Conservation (phyloP, 2,797 vertebrate species). For the Pempheris klunzingeri region DNA sequence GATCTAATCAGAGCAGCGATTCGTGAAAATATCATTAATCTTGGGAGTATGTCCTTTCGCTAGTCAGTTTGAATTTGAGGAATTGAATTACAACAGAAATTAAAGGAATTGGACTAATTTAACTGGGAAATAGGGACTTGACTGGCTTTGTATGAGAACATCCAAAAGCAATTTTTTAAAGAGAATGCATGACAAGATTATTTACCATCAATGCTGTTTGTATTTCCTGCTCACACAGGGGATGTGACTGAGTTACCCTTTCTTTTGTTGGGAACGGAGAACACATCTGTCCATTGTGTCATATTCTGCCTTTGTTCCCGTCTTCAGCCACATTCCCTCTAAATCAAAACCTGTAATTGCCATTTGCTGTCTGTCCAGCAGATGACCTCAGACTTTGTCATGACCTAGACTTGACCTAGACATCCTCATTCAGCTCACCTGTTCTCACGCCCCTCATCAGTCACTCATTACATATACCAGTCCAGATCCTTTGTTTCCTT, state of each 20-base stretch:
- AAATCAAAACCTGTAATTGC: no score
- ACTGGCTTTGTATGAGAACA: slow-evolving; percentile 16
- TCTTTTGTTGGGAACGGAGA: neutral
- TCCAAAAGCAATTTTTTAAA: neutral
- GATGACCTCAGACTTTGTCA: no score
- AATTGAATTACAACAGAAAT: slow-evolving; percentile 12
- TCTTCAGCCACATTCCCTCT: no score
- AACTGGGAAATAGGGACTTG: slow-evolving; percentile 1
- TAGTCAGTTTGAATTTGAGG: neutral
- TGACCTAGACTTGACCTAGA: no score
- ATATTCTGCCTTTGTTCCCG: no score
- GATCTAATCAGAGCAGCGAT: slow-evolving; percentile 14
- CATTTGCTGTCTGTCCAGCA: no score
- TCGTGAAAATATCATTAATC: slow-evolving; percentile 26
- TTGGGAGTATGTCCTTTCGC: slow-evolving; percentile 3
- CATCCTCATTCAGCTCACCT: no score
- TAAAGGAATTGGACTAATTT: neutral
- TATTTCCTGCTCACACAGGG: neutral
- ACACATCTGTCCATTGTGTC: neutral
- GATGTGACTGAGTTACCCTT: neutral
- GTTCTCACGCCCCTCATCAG: no score
- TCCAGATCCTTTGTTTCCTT: no score
- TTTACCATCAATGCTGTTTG: neutral
- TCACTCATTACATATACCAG: no score
- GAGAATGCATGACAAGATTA: slow-evolving; percentile 7